These are phyloP conservation scores for Pseudopipra pipra DNA, from an alignment of 2,113 vertebrate species.

Conservation along the genomic window DNA sequence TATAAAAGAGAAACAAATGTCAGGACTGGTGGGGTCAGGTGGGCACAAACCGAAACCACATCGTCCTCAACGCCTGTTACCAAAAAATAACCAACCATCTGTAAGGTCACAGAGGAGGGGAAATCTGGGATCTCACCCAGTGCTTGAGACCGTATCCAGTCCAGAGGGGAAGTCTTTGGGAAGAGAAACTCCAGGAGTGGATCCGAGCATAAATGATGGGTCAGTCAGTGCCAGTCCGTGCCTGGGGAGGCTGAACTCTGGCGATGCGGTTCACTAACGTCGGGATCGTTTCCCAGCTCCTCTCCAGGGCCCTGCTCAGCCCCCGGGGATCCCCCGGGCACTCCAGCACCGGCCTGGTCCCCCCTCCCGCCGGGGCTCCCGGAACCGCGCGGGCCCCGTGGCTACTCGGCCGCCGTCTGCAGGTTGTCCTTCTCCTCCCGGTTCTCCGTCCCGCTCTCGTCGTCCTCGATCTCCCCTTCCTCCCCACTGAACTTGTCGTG, in stretches of 20 bases:
- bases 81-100: constrained; percentile 51
- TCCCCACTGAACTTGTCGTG: constrained; percentile 90
- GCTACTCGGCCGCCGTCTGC: constrained; percentile 72
- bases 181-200: constrained; percentile 8
- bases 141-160: neutral
- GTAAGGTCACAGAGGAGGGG: constrained; percentile 34
- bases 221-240: constrained; percentile 1
- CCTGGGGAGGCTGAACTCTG: constrained; percentile 12
- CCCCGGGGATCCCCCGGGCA: constrained; percentile 21
- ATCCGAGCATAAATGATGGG: neutral
- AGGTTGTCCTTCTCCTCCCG: constrained; percentile 77
- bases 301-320: constrained; percentile 31
- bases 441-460: constrained; percentile 83
- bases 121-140: constrained; percentile 23
- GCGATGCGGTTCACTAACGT: neutral
- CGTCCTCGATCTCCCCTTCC: constrained; percentile 81
- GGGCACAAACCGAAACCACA: constrained; percentile 67
- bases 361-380: constrained; percentile 36
- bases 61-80: constrained; percentile 50
- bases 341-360: constrained; percentile 8
- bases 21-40: constrained; percentile 65
- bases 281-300: constrained; percentile 10
- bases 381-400: neutral
- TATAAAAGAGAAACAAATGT: constrained; percentile 60
- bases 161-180: constrained; percentile 57